Conservation (phyloP, 2,113 vertebrate species). For the Oreochromis spilurus region DNA sequence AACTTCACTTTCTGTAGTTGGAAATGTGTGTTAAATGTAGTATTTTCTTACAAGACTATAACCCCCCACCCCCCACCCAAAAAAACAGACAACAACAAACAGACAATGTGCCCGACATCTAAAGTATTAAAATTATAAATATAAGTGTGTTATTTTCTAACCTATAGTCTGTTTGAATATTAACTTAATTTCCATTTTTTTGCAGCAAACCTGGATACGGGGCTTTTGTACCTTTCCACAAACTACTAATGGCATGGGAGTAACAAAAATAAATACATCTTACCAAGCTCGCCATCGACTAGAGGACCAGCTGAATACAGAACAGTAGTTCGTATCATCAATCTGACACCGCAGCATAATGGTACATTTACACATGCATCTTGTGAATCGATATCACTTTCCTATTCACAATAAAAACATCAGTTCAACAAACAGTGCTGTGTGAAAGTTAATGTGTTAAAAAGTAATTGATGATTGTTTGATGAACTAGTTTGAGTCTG, state of each 20-base stretch:
- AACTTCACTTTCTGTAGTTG: background rate
- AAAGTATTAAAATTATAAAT: background rate
- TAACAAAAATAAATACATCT: slow-evolving; percentile 13
- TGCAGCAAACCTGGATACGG: slow-evolving; percentile 68
- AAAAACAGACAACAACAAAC: background rate
- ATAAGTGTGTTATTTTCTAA: background rate
- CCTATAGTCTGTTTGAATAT: background rate
- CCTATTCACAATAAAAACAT: background rate
- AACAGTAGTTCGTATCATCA: background rate
- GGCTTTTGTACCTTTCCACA: slow-evolving; percentile 74
- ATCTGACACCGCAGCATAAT: background rate
- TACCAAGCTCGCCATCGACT: background rate
- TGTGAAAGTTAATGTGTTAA: background rate
- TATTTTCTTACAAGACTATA: background rate
- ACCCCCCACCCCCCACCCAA: background rate
- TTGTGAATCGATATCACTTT: background rate
- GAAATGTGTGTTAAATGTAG: background rate
- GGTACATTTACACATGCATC: background rate
- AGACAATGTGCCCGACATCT: rapidly evolving
- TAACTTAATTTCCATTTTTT: background rate
- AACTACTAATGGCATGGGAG: slow-evolving; percentile 78
- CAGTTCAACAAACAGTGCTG: background rate
- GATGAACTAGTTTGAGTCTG: background rate
- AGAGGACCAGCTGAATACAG: background rate
- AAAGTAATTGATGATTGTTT: background rate